phyloP scores from a whole-genome alignment of 2,113 vertebrate species.

The Eulemur rufifrons region DNA sequence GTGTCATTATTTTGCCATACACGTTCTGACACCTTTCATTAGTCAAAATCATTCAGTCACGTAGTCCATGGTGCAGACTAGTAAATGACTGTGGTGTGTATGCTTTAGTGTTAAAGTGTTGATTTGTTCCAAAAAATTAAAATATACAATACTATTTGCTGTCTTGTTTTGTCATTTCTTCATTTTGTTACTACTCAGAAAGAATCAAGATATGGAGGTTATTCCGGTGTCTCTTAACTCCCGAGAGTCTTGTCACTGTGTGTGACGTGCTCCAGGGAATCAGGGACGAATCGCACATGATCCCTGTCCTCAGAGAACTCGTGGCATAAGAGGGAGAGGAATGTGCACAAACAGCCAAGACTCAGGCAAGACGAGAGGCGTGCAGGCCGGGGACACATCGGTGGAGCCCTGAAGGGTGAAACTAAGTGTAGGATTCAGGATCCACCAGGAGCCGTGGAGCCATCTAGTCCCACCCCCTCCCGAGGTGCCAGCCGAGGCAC shows the following conservation, averaged over 20 bases:
- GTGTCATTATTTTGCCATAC: neutral
- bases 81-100: neutral
- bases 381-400: fast-evolving
- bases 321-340: neutral
- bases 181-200: neutral
- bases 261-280: neutral
- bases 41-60: neutral
- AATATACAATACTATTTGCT: neutral
- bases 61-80: neutral
- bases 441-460: neutral
- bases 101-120: neutral
- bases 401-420: neutral
- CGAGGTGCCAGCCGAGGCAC: neutral
- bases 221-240: neutral
- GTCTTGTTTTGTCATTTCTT: neutral
- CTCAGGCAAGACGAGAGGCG: neutral
- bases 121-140: neutral
- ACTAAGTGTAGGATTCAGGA: neutral
- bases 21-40: neutral
- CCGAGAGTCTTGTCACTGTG: neutral
- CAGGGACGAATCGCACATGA: neutral
- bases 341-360: neutral
- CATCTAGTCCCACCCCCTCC: neutral
- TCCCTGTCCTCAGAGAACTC: neutral
- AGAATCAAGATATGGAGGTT: neutral